Evolutionary conservation across 2,797 vertebrate genomes (phyloP), one percentile per base, ranked within the genome.

Genomic region (Coendou prehensilis): DNA sequence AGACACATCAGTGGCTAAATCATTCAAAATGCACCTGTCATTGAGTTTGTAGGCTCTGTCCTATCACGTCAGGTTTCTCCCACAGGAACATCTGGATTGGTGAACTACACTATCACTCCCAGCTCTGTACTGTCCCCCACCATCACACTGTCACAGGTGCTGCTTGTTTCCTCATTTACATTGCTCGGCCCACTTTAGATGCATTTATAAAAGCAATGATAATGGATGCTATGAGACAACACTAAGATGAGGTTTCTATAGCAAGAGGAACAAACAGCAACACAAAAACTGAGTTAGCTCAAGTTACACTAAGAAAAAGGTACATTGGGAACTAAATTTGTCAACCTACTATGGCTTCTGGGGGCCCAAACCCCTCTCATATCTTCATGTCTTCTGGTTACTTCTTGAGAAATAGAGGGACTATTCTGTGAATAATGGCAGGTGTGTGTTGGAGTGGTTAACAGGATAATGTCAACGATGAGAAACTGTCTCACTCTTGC

Each of bases 291-390:
- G 63, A 98, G 94, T 95, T 98, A 95, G 91, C 90, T 52, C 76
- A 83, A 98, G 96, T 82, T 96, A 91, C 78, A 95, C 79, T 54
- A 73, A 98, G 73, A 45, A 97, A 94, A 96, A 97, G 26, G 67
- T 97, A 91, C 92, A 97, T 98, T 96, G 98, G 96, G 97, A 98
- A 96, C 41, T 47, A 76, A 96, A 71, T 18, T 89, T 96, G 75
- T 98, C 97, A 96, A 95, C 97, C 96, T 96, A 56, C 93, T 91
- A 6, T 79, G 80, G 64, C 64, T 96, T 97, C 13, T 97, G 33
- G 87, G 15, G 33, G 96, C 2, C 6, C 82, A 17, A 76, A 76
- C 92, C 95, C 75, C 50, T 97, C 97, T 98, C 92, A 86, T 97
- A 94, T 64, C 93, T 97, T 96, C 95, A 22, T n/a, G 59, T 93